Evolutionary conservation across 2,113 vertebrate genomes (phyloP).

Genomic region (Neoarius graeffei): DNA sequence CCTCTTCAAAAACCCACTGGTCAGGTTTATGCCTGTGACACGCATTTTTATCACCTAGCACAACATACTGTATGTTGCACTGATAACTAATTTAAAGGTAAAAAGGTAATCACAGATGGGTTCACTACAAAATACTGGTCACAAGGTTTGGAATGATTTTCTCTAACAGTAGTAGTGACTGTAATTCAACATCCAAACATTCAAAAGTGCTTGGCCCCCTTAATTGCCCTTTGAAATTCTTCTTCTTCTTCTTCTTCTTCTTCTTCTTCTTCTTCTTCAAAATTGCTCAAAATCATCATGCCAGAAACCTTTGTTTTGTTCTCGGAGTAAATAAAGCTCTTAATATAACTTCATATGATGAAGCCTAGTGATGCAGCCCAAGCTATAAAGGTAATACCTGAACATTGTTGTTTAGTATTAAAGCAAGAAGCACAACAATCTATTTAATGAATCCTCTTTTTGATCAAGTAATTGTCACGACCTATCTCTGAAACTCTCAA

Average conservation of each 20-base stretch:
- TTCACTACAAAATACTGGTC: background rate
- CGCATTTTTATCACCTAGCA: no score
- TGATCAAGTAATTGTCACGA: background rate
- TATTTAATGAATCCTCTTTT: background rate
- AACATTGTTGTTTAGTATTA: background rate
- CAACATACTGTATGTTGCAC: background rate
- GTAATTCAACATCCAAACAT: background rate
- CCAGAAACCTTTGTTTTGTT: background rate
- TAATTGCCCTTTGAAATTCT: background rate
- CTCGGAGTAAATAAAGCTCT: background rate
- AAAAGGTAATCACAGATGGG: background rate
- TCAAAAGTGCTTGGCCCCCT: background rate
- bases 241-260: no score
- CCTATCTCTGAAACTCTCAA: slow-evolving; percentile 13
- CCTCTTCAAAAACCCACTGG: background rate
- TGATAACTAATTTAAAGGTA: background rate
- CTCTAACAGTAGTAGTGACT: background rate
- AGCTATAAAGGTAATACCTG: background rate
- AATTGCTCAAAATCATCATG: background rate
- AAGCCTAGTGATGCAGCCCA: background rate
- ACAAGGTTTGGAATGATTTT: background rate
- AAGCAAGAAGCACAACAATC: background rate
- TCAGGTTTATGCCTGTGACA: background rate
- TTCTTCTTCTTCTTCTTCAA: no score
- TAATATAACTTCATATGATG: background rate